Base-by-base conservation (phyloP, 1,140 invertebrate species). In the Nylanderia fulva region DNA sequence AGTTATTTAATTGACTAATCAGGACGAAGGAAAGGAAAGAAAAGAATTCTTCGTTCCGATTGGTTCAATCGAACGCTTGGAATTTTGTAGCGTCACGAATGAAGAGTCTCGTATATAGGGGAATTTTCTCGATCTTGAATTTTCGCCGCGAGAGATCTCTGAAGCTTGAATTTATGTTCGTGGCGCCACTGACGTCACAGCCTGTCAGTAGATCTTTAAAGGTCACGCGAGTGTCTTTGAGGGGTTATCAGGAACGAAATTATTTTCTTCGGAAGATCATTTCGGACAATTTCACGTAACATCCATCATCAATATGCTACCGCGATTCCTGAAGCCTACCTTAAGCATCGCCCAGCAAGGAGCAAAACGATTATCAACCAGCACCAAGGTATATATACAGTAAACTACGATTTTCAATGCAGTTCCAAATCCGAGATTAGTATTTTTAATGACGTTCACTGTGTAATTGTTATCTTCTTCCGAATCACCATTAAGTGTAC, bases 321-420 rank as follows among this genome's bases (percentile, higher is more conserved):
- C 92, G 66, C 91, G 93, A 77, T 91, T 94, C 48, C 36, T 94
- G 1, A 94, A 87, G 84, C 90, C 92, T 18, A 90, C 90, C 1
- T 63, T 93, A 60, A 77, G 75, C 56, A 80, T 91, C 29, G 91
- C 90, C 48, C 93, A 93, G 27, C 91, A 92, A 72, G 91, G 93
- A 76, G 92, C 90, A 0, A 94, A 94, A 63, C 91, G 91, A 42
- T 71, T 94, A 7, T 94, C 93, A 0, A 94, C 93, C 18, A 93
- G 90, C 29, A 64, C 91, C 8, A 92, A 89, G 85, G 94, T 94
- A 83, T 88, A 48, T 63, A 13, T 7, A 39, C 60, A 45, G 2
- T 15, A 7, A 27, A 84, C 5, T 18, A 27, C 13, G 7, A 56
- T 63, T n/a, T n/a, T 63, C 11, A 13, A 27, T 54, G 24, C 24